These are phyloP conservation scores for Murina feae DNA, from an alignment of 2,113 vertebrate genomes.

Conservation along the genomic window DNA sequence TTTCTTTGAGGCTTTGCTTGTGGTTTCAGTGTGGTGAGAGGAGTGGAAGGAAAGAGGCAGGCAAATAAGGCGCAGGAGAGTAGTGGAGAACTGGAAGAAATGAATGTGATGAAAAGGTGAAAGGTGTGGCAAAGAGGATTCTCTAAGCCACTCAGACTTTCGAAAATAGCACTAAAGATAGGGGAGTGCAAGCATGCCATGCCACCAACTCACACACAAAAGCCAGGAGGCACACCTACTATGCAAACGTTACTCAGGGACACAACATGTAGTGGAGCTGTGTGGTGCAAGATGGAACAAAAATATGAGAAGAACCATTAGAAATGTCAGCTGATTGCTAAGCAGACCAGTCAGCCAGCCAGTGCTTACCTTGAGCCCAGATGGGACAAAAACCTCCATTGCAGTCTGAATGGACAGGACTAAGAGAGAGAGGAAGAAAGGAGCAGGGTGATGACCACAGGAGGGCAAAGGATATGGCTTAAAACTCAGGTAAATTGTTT, in stretches of 20 bases:
- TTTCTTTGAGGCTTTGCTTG: neutral
- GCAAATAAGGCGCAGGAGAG: neutral
- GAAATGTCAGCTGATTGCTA: neutral
- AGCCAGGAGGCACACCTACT: neutral
- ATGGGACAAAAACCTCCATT: neutral
- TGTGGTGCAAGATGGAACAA: neutral
- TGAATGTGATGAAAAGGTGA: neutral
- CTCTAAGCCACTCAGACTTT: neutral
- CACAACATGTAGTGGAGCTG: neutral
- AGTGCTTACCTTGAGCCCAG: neutral
- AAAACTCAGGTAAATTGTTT: neutral
- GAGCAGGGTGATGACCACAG: neutral
- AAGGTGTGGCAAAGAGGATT: neutral
- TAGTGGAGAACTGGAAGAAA: neutral
- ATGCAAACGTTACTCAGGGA: neutral
- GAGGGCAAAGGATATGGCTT: neutral
- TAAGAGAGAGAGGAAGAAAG: neutral
- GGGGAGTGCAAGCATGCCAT: neutral
- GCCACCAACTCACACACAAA: neutral
- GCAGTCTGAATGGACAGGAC: neutral
- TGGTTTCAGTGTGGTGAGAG: neutral
- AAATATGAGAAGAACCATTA: neutral
- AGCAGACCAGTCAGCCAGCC: neutral
- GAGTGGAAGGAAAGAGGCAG: neutral
- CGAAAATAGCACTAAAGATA: neutral